These are phyloP conservation scores for Entelurus aequoreus DNA, from an alignment of 2,113 vertebrate species.

Conservation along the genomic window DNA sequence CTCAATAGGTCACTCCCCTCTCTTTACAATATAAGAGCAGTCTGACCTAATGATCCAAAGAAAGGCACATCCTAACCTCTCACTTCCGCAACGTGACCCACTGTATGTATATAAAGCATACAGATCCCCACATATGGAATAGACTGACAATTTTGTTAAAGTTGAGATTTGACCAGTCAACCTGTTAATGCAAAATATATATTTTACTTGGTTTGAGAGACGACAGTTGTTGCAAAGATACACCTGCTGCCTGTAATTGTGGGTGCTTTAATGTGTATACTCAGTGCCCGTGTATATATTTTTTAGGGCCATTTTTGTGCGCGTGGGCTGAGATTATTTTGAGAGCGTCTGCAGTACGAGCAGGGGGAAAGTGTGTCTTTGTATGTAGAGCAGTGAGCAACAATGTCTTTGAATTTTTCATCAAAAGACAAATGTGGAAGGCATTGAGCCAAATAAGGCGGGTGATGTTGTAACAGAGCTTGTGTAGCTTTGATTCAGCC, in stretches of 20 bases:
- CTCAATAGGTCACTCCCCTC: constrained; percentile 37
- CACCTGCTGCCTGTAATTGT: constrained; percentile 16
- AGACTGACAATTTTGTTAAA: constrained; percentile 10
- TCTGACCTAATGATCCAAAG: constrained; percentile 38
- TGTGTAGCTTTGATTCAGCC: neutral
- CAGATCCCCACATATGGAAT: neutral
- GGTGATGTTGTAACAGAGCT: constrained; percentile 20
- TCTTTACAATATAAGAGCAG: constrained; percentile 34
- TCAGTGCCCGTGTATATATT: constrained; percentile 26
- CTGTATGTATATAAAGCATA: constrained; percentile 13
- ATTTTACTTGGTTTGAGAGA: neutral
- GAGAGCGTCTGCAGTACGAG: constrained; percentile 21
- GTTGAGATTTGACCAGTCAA: constrained; percentile 3
- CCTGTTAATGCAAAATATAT: neutral
- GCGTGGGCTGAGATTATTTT: constrained; percentile 42
- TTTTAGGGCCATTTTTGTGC: constrained; percentile 42
- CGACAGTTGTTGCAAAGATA: constrained; percentile 11
- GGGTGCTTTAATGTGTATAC: constrained; percentile 14
- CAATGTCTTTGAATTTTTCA: constrained; percentile 39
- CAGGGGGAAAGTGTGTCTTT: constrained; percentile 17
- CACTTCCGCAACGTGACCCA: constrained; percentile 31
- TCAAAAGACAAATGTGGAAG: constrained; percentile 34
- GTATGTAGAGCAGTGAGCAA: constrained; percentile 28
- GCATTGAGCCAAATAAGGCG: constrained; percentile 16
- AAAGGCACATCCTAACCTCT: constrained; percentile 12